Evolutionary conservation across 92 coral and sea anemone genomes (phyloP), one percentile per base, ranked within the genome.

Genomic region (Porites divaricata): DNA sequence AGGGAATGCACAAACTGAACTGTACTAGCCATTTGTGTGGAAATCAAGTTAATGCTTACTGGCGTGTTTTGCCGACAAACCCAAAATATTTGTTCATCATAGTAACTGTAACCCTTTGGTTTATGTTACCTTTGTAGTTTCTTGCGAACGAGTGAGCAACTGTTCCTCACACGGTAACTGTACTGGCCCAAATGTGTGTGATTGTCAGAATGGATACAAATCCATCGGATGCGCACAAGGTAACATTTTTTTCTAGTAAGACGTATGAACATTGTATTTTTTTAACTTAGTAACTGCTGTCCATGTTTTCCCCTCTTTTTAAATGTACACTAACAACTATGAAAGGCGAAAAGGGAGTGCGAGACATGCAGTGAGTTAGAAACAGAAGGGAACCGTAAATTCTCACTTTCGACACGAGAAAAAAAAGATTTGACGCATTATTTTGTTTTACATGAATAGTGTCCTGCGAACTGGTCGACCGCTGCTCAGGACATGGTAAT

Each of bases 101-200:
- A 26, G 8, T 25, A 52, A 26, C 17, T 2, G 13, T 26, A n/a
- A n/a, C 5, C n/a, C 64, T 77, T 35, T 9, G 22, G 20, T 21
- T 9, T 17, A 12, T 6, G 14, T n/a, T 64, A 45, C 0, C 24
- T 1, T 45, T 45, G 25, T 10, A 79, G 84, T 79, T 51, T 87
- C 94, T 5, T 93, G 96, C 62, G 80, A 82, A 14, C 67, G 26
- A 48, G 89, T 85, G 25, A 77, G 66, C 9, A 88, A 90, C 72
- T 93, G 96, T 59, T 93, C 94, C 7, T 77, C 83, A 45, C 88
- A 52, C 21, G 96, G 96, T 2, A 81, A 77, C 56, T 93, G 96
- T 85, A 84, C 88, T 12, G 92, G 76, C 0, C 88, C 83, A 76
- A 78, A 89, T 50, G 61, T 68, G 53, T 93, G 96, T 59, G 73